Percentiles rank a stretch among this genome's conserved stretches.
Evolutionary conservation across 1,140 invertebrate genomes (phyloP).

Genomic region (Polypedilum pembai): DNA sequence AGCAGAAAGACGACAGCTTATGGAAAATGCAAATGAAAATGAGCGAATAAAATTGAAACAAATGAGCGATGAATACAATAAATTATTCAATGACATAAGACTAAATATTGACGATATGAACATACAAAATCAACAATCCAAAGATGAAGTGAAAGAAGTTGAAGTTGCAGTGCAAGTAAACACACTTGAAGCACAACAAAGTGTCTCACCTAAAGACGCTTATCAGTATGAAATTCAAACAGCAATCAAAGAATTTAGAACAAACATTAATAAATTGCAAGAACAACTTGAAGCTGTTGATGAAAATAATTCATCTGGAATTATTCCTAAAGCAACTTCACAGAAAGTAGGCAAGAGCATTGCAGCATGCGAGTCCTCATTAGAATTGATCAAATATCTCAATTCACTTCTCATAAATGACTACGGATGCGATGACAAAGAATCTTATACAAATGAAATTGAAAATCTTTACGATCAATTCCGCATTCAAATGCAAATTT

Average conservation of each 20-base stretch:
- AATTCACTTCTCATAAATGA: slow-evolving; percentile 65
- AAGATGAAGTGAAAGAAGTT: slow-evolving; percentile 54
- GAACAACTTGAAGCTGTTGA: slow-evolving; percentile 42
- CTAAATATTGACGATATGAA: slow-evolving; percentile 47
- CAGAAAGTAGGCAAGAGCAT: slow-evolving; percentile 57
- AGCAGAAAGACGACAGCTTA: slow-evolving; percentile 50
- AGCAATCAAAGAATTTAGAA: slow-evolving; percentile 56
- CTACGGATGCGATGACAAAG: slow-evolving; percentile 57
- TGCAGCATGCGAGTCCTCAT: slow-evolving; percentile 59
- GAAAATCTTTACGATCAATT: slow-evolving; percentile 56
- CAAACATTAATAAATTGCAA: slow-evolving; percentile 51
- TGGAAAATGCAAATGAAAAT: slow-evolving; percentile 48
- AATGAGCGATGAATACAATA: slow-evolving; percentile 61
- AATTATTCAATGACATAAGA: slow-evolving; percentile 56
- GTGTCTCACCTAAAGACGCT: slow-evolving; percentile 68
- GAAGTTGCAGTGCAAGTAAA: slow-evolving; percentile 71
- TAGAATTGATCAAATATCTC: slow-evolving; percentile 72
- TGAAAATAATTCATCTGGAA: slow-evolving; percentile 39
- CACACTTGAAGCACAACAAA: slow-evolving; percentile 54
- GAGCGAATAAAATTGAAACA: slow-evolving; percentile 49
- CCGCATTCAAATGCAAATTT: slow-evolving; percentile 58
- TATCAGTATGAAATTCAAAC: slow-evolving; percentile 63
- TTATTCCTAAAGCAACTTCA: slow-evolving; percentile 42
- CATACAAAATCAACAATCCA: slow-evolving; percentile 33
- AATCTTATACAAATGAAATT: slow-evolving; percentile 59